Evolutionary conservation across 2,113 vertebrate genomes (phyloP).

Genomic region (Balaeniceps rex): DNA sequence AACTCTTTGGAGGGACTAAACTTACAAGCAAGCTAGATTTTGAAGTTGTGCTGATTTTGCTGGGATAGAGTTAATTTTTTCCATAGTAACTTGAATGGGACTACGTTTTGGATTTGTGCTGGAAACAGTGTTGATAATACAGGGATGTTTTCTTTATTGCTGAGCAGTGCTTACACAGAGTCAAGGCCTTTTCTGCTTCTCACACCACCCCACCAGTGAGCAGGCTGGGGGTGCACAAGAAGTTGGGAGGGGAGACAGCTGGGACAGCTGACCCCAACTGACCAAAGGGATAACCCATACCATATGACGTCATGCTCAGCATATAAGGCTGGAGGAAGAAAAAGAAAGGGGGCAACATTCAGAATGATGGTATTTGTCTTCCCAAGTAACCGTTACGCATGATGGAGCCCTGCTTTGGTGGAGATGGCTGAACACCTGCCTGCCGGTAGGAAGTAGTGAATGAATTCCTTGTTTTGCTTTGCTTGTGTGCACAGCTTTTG

Average conservation of each 20-base stretch:
- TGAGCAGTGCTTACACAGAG: not conserved
- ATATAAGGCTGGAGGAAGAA: not conserved
- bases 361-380: fast-evolving
- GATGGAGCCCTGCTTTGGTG: not conserved
- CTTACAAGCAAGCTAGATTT: not conserved
- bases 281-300: not conserved
- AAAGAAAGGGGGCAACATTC: fast-evolving
- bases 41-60: not conserved
- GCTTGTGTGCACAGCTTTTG: fast-evolving
- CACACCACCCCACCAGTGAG: not conserved
- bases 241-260: not conserved
- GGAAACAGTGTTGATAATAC: not conserved
- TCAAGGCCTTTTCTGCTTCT: not conserved
- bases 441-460: not conserved
- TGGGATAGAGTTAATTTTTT: not conserved
- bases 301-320: not conserved
- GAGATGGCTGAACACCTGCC: not conserved
- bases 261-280: not conserved
- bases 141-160: not conserved
- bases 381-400: fast-evolving
- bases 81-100: not conserved
- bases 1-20: not conserved
- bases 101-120: not conserved
- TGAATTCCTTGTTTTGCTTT: not conserved
- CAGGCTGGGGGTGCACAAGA: not conserved